phyloP scores from a whole-genome alignment of 2,797 vertebrate species.

The Myiotriccus ornatus region DNA sequence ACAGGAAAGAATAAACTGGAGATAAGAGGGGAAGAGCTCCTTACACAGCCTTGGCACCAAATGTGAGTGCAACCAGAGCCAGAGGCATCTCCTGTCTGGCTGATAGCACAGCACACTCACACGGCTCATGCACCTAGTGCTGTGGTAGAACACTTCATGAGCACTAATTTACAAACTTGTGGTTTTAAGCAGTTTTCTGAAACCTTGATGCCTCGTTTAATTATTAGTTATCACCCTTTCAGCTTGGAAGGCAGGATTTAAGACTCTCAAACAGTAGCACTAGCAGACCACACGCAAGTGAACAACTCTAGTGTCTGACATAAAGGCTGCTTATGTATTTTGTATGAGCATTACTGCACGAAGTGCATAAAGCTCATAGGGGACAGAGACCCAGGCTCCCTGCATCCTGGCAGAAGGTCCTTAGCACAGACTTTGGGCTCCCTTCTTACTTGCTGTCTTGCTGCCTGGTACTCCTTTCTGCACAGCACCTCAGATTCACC shows the following conservation, averaged over 20 bases:
- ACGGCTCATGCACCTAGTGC: accelerated
- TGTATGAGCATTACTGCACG: neutral
- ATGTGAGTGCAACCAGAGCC: neutral
- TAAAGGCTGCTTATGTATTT: neutral
- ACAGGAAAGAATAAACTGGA: constrained; percentile 5
- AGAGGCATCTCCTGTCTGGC: neutral
- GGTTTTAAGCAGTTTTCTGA: neutral
- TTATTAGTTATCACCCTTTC: neutral
- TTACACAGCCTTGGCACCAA: neutral
- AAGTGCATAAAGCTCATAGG: neutral
- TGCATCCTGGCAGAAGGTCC: neutral
- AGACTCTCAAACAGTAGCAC: accelerated
- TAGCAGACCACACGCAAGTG: neutral
- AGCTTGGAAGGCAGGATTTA: neutral
- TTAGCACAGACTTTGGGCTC: neutral
- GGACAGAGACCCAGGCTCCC: neutral
- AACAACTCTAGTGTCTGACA: neutral
- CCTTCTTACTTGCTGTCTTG: neutral
- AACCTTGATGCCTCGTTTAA: neutral
- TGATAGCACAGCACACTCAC: accelerated
- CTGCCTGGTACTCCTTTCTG: neutral
- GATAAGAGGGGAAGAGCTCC: neutral
- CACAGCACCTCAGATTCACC: neutral
- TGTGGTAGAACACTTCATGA: neutral
- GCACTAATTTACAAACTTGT: neutral